Conservation (phyloP, 1,140 invertebrate species). For the Drosophila sucinea region DNA sequence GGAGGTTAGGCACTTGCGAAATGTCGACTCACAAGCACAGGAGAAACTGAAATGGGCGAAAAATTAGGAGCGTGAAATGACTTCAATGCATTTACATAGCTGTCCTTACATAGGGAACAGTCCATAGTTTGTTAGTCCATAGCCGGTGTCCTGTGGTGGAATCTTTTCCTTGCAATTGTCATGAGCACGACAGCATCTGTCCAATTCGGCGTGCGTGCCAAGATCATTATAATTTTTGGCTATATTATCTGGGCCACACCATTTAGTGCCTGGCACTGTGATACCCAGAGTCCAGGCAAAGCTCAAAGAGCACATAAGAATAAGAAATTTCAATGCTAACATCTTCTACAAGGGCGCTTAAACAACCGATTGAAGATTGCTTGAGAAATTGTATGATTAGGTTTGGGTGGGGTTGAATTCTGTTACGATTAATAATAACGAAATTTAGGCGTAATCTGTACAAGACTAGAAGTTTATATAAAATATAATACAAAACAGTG, state of each 20-base stretch:
- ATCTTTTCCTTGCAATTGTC: conserved; percentile 89
- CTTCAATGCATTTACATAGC: neutral
- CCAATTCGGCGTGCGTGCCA: conserved; percentile 87
- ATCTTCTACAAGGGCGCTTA: conserved; percentile 35
- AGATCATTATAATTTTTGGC: conserved; percentile 88
- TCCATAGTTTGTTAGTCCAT: conserved; percentile 86
- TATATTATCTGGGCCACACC: conserved; percentile 90
- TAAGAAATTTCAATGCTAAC: conserved; percentile 2
- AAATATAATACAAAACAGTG: no score
- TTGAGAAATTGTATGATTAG: conserved; percentile 30
- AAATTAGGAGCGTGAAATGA: neutral
- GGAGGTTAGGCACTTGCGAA: conserved; percentile 86
- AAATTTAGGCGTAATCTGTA: no score
- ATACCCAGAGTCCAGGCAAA: conserved; percentile 35
- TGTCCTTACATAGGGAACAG: conserved; percentile 84
- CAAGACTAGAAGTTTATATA: no score
- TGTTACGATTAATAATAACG: no score
- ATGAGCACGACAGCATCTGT: conserved; percentile 91
- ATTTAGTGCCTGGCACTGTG: conserved; percentile 85
- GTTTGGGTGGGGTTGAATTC: conserved; percentile 14
- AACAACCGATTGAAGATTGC: conserved; percentile 11
- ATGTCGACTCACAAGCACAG: conserved; percentile 88
- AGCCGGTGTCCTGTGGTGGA: conserved; percentile 83
- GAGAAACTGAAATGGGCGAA: conserved; percentile 55
- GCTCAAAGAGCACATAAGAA: conserved; percentile 26